Percentiles rank a stretch among this genome's conserved stretches.
Conservation (phyloP, 2,113 vertebrate genomes). For the Platichthys flesus region DNA sequence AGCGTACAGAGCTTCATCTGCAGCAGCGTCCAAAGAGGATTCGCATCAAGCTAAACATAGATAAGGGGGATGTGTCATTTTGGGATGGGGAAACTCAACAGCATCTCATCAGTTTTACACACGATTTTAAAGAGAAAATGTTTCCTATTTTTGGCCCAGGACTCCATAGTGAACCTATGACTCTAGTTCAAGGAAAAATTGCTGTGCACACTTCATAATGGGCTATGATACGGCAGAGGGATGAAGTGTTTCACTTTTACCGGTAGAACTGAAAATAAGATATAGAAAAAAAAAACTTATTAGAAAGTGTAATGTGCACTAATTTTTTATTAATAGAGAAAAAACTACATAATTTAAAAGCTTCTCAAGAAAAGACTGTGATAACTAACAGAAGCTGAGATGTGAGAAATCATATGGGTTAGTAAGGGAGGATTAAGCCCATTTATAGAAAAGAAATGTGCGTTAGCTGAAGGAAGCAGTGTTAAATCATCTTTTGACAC, state of each 20-base stretch:
- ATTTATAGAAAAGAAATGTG: neutral
- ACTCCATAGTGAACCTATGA: slow-evolving; percentile 71
- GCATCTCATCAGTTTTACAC: slow-evolving; percentile 76
- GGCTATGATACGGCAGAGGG: neutral
- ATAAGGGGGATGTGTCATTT: slow-evolving; percentile 80
- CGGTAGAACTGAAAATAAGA: no score
- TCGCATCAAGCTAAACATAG: slow-evolving; percentile 76
- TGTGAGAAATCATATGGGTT: no score
- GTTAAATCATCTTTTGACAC: neutral
- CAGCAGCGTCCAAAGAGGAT: slow-evolving; percentile 62
- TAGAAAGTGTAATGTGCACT: neutral
- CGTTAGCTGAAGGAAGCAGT: neutral
- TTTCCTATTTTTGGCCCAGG: slow-evolving; percentile 85
- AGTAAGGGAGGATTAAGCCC: no score
- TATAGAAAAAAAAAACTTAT: neutral
- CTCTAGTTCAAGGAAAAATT: slow-evolving; percentile 68
- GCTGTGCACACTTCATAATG: slow-evolving; percentile 71
- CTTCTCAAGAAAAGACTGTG: no score
- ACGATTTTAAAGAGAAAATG: slow-evolving; percentile 74
- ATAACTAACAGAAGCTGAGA: no score
- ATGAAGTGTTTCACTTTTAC: neutral
- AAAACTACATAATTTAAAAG: neutral
- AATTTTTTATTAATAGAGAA: neutral
- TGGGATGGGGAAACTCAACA: slow-evolving; percentile 61
- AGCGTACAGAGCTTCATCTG: slow-evolving; percentile 60